These are phyloP conservation scores for Tetropium fuscum DNA, from an alignment of 2,888 invertebrate species.

Conservation along the genomic window DNA sequence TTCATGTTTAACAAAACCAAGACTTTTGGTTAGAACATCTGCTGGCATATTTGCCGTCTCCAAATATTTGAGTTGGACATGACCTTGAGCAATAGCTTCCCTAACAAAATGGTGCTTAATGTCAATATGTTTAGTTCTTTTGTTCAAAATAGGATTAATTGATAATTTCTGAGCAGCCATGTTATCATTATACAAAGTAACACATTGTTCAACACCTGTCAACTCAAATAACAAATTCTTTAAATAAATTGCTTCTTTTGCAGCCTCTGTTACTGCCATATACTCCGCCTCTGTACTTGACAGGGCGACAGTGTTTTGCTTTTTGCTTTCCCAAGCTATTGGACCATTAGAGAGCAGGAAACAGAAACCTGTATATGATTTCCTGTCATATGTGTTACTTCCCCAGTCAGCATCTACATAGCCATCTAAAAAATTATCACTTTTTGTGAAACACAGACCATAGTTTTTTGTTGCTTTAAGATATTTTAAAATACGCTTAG, in stretches of 20 bases:
- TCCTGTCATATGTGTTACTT: slow-evolving; percentile 22
- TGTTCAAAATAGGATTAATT: slow-evolving; percentile 24
- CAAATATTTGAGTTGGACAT: not conserved
- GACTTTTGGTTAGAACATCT: slow-evolving; percentile 24
- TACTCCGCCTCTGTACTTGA: slow-evolving; percentile 51
- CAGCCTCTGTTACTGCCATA: slow-evolving; percentile 45
- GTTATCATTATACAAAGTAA: slow-evolving; percentile 32
- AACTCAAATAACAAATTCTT: slow-evolving; percentile 24
- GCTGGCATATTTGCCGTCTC: slow-evolving; percentile 12
- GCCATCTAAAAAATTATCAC: slow-evolving; percentile 24
- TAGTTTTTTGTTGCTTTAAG: slow-evolving; percentile 7
- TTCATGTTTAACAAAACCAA: slow-evolving; percentile 13
- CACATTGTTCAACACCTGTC: slow-evolving; percentile 9
- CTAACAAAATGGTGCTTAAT: slow-evolving; percentile 28
- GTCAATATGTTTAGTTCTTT: slow-evolving; percentile 27
- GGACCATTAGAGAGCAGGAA: slow-evolving; percentile 21
- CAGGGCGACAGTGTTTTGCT: slow-evolving; percentile 47
- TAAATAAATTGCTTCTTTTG: slow-evolving; percentile 37
- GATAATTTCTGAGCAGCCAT: slow-evolving; percentile 26
- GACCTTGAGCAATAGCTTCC: slow-evolving; percentile 4
- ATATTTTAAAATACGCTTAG: slow-evolving; percentile 32
- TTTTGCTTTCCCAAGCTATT: slow-evolving; percentile 31
- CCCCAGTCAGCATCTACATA: slow-evolving; percentile 51
- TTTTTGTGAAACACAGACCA: slow-evolving; percentile 1
- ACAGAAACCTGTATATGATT: slow-evolving; percentile 33